Conservation (phyloP, 1,140 invertebrate genomes). For the Ditylenchus dipsaci region DNA sequence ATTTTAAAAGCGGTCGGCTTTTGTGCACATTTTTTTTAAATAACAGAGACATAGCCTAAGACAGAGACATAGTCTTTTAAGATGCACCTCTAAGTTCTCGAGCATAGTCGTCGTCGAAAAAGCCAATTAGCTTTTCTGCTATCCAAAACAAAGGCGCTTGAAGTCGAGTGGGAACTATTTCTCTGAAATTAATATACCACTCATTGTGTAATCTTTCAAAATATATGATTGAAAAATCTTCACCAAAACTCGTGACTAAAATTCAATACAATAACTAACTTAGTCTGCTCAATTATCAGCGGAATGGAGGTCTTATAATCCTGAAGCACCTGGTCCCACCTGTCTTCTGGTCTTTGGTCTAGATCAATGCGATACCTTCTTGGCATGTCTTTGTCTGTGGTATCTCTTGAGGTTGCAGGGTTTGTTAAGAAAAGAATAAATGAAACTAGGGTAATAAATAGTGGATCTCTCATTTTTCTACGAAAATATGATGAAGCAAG, state of each 20-base stretch:
- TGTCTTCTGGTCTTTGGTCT: neutral
- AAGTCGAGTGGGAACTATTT: neutral
- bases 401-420: neutral
- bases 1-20: too few species aligned
- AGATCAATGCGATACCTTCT: conserved; percentile 1
- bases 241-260: too few species aligned
- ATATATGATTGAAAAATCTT: too few species aligned
- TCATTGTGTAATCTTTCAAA: neutral
- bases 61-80: too few species aligned
- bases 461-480: too few species aligned
- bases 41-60: neutral
- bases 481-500: too few species aligned
- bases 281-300: neutral
- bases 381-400: neutral
- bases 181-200: neutral
- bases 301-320: neutral
- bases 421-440: neutral
- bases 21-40: too few species aligned
- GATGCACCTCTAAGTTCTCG: neutral
- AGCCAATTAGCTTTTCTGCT: neutral
- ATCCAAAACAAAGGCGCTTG: conserved; percentile 6
- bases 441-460: neutral
- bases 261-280: neutral
- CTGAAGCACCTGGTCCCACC: neutral
- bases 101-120: neutral